phyloP scores from a whole-genome alignment of 30 jellyfish, hydroid and myxozoan genomes.

The Hydractinia echinata region DNA sequence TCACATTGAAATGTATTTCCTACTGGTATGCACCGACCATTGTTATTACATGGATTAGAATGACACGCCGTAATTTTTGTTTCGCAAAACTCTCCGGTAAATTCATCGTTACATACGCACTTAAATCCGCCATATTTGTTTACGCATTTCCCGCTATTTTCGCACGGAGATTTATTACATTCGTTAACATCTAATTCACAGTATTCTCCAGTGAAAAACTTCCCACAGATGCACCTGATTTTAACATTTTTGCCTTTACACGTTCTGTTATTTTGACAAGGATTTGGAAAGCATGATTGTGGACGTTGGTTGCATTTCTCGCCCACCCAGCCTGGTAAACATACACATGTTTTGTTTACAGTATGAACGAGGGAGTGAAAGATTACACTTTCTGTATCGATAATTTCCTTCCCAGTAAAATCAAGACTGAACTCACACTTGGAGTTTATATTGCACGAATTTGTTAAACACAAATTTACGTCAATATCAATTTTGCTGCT shows the following conservation, averaged over 20 bases:
- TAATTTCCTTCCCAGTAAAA: background rate
- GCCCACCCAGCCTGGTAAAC: constrained; percentile 74
- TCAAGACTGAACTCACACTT: background rate
- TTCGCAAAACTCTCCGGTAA: constrained; percentile 61
- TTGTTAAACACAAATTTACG: background rate
- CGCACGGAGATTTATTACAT: constrained; percentile 71
- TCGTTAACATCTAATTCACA: constrained; percentile 58
- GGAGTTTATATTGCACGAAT: background rate
- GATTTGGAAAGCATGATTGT: constrained; percentile 53
- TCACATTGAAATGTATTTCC: constrained; percentile 7
- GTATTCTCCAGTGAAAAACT: constrained; percentile 39
- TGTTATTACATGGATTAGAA: constrained; percentile 14
- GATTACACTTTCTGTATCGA: background rate
- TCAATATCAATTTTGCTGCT: background rate
- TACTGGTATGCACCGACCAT: background rate
- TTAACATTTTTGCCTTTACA: constrained; percentile 24
- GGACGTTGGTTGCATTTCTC: constrained; percentile 45
- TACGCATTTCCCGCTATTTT: constrained; percentile 46
- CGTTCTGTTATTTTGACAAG: constrained; percentile 60
- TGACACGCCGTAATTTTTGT: constrained; percentile 18
- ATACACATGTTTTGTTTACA: constrained; percentile 40
- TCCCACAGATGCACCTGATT: constrained; percentile 48
- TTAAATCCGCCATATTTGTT: constrained; percentile 13
- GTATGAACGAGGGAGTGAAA: constrained; percentile 46
- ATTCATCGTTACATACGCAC: constrained; percentile 50